Evolutionary conservation across 1,140 invertebrate species (phyloP), one percentile per base, ranked within the genome.

Genomic region (Lithobius niger): DNA sequence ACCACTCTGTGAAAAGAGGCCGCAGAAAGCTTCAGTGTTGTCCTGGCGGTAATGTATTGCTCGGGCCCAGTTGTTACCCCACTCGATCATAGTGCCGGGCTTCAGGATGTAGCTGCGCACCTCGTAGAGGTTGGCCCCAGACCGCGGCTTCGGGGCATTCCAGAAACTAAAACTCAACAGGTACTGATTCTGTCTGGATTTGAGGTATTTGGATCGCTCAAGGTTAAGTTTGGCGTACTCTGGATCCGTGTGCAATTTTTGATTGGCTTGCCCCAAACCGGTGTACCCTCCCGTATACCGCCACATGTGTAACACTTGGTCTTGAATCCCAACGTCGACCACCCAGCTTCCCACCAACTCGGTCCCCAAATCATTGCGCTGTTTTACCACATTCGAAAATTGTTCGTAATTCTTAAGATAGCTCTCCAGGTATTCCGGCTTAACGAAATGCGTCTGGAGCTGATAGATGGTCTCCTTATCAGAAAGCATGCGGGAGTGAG

Each of bases 1-100:
- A 48, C 94, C 94, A 61, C 97, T 87, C 74, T 97, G 92, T 19
- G 92, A 95, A 73, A 98, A 97, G 68, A 96, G 92, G 48, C 91
- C 94, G 59, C 84, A 88, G 67, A 93, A 95, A 0, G 93, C 86
- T 69, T 97, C 92, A 66, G 94, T 82, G 68, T 93, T 90, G 61
- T 88, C 82, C 64, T 85, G 79, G 36, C 95, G 78, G 68, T 84
- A 88, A 65, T 88, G 88, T 40, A 98, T 89, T 36, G 92, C 95
- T 65, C 90, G 75, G 0, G 93, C 91, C 95, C 73, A n/a, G 31
- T 36, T n/a, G 19, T 21, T 13, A 18, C 10, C 44, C 10, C 19
- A 13, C 22, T 6, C 19, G 44, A 21, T 47, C 6, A 13, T 3
- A 50, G 4, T 25, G 27, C 24, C 21, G 3, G 21, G 24, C 25